phyloP scores from a whole-genome alignment of 2,888 invertebrate species.

The Frankliniella intonsa region DNA sequence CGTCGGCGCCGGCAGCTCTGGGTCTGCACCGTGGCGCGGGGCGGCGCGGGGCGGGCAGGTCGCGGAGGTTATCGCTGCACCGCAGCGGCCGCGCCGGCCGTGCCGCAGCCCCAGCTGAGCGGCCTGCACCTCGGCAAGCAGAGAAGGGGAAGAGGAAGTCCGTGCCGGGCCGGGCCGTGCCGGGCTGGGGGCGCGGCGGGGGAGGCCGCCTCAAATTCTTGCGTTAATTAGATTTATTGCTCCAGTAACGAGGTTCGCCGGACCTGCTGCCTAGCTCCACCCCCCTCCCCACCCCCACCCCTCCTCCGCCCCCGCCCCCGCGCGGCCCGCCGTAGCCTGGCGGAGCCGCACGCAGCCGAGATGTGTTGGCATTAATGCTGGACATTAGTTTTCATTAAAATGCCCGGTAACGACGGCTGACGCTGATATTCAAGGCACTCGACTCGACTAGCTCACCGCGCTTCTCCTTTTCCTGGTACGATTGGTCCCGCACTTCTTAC shows the following conservation, averaged over 20 bases:
- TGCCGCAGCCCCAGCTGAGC: neutral
- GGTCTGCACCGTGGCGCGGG: neutral
- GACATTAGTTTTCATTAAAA: slow-evolving; percentile 25
- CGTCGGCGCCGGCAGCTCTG: no score
- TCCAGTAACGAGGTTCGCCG: neutral
- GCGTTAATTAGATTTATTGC: slow-evolving; percentile 27
- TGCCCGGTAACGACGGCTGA: neutral
- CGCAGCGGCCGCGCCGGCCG: neutral
- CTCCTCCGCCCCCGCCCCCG: neutral
- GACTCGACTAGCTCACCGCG: neutral
- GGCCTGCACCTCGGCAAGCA: neutral
- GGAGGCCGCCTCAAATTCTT: slow-evolving; percentile 18
- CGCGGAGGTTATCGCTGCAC: neutral
- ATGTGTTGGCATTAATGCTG: slow-evolving; percentile 17
- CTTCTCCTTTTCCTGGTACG: neutral
- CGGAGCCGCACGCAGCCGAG: neutral
- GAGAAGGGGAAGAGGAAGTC: neutral
- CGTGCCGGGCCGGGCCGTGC: neutral
- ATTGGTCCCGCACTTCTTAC: no score
- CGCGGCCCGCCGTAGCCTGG: neutral
- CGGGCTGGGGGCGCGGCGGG: neutral
- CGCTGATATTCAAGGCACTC: slow-evolving; percentile 15
- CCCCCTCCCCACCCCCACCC: no score
- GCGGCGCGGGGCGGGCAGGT: neutral
- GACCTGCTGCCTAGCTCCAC: slow-evolving; percentile 8